phyloP scores from a whole-genome alignment of 2,113 vertebrate species.

The Phocoena sinus region DNA sequence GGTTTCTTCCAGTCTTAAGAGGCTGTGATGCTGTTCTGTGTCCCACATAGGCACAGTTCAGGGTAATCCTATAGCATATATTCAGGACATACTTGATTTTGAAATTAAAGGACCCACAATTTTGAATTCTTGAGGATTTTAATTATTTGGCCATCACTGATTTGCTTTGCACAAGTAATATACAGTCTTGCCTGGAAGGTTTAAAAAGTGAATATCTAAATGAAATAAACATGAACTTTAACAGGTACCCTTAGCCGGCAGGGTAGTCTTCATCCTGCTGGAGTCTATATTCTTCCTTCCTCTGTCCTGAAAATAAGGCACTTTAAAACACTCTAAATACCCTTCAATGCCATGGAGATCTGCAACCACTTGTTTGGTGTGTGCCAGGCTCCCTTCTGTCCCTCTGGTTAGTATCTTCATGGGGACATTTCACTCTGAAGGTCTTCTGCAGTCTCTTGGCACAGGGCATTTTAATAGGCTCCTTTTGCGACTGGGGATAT shows the following conservation, averaged over 20 bases:
- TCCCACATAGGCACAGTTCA: background rate
- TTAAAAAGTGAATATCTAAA: background rate
- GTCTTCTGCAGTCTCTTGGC: background rate
- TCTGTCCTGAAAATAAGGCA: background rate
- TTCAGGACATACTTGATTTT: background rate
- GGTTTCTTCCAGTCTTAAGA: background rate
- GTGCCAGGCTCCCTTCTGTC: background rate
- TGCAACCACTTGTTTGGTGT: no score
- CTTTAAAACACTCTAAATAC: background rate
- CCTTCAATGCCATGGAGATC: background rate
- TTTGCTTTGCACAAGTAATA: background rate
- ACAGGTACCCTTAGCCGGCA: background rate
- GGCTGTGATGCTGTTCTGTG: background rate
- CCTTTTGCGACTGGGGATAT: background rate
- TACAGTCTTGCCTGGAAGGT: background rate
- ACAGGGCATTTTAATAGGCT: background rate
- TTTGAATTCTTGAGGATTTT: background rate
- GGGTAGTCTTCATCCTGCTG: background rate
- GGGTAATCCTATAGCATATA: background rate
- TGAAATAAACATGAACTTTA: background rate
- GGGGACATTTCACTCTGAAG: background rate
- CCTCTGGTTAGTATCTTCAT: background rate
- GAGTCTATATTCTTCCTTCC: background rate
- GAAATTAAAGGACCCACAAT: background rate
- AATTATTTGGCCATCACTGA: background rate